These are phyloP conservation scores for Pipistrellus kuhlii DNA, from an alignment of 2,797 vertebrate species.

Conservation along the genomic window DNA sequence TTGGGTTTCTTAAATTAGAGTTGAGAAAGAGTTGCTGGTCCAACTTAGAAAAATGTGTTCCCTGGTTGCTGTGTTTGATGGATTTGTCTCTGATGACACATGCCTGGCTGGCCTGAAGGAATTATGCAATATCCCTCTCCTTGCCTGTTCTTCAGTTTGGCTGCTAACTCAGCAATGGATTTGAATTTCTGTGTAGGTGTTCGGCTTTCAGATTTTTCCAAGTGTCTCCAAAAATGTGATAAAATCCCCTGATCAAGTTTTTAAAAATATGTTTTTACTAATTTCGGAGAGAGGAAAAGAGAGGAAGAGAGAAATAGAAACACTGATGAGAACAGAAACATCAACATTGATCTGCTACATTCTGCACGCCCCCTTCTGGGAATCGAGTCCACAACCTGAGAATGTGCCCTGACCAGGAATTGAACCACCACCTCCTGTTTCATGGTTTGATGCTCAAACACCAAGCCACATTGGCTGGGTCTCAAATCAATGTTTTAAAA, in stretches of 20 bases:
- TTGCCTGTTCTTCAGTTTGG: constrained; percentile 41
- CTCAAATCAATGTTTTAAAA: not conserved
- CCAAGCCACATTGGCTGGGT: no score
- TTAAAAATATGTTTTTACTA: not conserved
- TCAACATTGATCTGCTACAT: no score
- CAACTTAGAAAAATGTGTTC: not conserved
- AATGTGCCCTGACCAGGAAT: no score
- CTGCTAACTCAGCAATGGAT: constrained; percentile 37
- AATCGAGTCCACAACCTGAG: no score
- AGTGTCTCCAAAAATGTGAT: constrained; percentile 32
- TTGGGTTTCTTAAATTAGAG: constrained; percentile 32
- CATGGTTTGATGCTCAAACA: no score
- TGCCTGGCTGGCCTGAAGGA: not conserved
- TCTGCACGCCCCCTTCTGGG: no score
- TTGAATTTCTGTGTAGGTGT: constrained; percentile 53
- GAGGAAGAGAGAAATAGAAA: no score
- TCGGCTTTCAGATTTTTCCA: constrained; percentile 24
- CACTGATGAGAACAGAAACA: no score
- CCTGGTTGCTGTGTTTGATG: not conserved
- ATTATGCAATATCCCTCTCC: not conserved
- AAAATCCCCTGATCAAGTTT: constrained; percentile 29
- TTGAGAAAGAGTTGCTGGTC: constrained; percentile 41
- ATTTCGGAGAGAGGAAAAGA: no score
- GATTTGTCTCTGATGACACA: constrained; percentile 32
- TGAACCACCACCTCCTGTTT: no score